Percentiles rank a stretch among this genome's conserved stretches.
Evolutionary conservation across 2,113 vertebrate species (phyloP).

Genomic region (Otocyon megalotis): DNA sequence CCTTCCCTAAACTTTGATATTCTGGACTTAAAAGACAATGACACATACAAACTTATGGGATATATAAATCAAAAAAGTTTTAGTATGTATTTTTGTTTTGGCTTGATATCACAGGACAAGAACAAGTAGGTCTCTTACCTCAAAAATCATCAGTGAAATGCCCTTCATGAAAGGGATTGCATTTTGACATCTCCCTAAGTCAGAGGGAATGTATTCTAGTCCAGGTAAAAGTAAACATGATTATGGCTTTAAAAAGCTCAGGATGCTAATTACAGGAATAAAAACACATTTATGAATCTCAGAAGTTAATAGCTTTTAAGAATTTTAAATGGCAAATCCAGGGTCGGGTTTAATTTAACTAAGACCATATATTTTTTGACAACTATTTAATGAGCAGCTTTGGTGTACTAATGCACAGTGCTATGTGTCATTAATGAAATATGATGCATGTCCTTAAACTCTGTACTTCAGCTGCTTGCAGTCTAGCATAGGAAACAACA

Average conservation of each 20-base stretch:
- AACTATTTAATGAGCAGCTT: neutral
- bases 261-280: neutral
- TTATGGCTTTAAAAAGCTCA: neutral
- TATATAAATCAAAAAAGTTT: neutral
- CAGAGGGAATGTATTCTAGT: neutral
- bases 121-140: neutral
- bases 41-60: neutral
- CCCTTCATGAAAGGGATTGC: neutral
- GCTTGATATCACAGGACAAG: neutral
- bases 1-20: neutral
- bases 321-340: neutral
- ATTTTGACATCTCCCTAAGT: neutral
- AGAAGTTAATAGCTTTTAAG: neutral
- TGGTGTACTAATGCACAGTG: neutral
- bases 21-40: constrained; percentile 39
- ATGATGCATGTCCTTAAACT: neutral
- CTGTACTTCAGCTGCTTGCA: neutral
- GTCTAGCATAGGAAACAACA: neutral
- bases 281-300: neutral
- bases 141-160: neutral
- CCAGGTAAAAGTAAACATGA: neutral
- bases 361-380: neutral
- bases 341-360: constrained; percentile 13
- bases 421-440: neutral
- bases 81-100: constrained; percentile 51